Base-by-base conservation (phyloP, 2,888 invertebrate genomes). In the Drosophila lutescens region DNA sequence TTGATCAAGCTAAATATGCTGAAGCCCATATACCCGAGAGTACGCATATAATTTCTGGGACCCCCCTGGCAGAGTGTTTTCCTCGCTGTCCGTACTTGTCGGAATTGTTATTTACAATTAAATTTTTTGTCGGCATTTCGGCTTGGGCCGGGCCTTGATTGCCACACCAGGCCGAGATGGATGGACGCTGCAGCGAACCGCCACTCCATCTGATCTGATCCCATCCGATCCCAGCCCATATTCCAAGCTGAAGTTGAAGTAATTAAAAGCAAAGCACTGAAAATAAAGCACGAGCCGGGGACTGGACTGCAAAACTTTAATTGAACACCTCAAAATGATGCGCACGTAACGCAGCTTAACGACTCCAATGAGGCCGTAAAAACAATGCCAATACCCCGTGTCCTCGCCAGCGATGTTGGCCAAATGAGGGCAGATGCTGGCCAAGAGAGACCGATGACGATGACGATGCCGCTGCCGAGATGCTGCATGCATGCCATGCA, bases 251-350 rank as follows among this genome's bases (percentile, higher is more conserved):
- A 12, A 66, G 54, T 30, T 10, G 32, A 55, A 66, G 66, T 66
- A 66, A 66, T 66, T 68, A 66, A 66, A 66, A 66, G 34, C 55
- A 68, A 66, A 30, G 66, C 65, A 38, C 23, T 12, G 34, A 12
- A 53, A 32, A 66, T 53, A 36, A 67, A 66, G 65, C 66, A 66
- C 66, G 66, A 77, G 68, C 83, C 69, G 72, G 53, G 61, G 17
- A 63, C 66, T 13, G 61, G 17, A 63, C 66, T 13, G 40, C 54
- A 53, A 40, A 61, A 61, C 71, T 73, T 87, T 86, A 85, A 86
- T 86, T 86, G 86, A 87, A 89, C 86, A 89, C 88, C 88, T 86
- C 76, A 80, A 89, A 88, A 89, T 89, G 88, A 89, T 85, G 89
- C 77, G 86, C 88, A 87, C 89, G 89, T 86, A 86, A 87, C 74